Conservation (phyloP, 2,113 vertebrate genomes). For the Indicator indicator region DNA sequence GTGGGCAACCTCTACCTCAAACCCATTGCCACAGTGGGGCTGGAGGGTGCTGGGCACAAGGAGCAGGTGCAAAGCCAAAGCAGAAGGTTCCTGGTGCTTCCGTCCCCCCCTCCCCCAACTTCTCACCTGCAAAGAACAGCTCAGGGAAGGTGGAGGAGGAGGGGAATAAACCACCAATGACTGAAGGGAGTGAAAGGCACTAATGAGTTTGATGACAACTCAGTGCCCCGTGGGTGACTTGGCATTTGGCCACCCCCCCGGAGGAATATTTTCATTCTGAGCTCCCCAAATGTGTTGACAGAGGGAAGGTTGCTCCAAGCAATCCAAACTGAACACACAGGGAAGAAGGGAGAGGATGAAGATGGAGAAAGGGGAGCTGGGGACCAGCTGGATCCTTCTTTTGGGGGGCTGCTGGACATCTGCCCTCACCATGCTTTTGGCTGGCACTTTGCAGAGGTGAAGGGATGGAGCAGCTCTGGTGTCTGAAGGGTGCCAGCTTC, state of each 20-base stretch:
- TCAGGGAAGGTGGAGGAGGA: accelerated
- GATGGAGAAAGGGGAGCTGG: accelerated
- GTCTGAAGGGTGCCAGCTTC: background rate
- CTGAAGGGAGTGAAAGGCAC: background rate
- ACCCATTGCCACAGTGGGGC: background rate
- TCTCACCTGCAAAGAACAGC: background rate
- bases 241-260: background rate
- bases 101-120: accelerated
- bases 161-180: background rate
- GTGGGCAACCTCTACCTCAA: accelerated
- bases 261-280: background rate
- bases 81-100: accelerated
- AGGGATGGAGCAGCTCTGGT: background rate
- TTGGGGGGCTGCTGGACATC: background rate
- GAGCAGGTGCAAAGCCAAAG: background rate
- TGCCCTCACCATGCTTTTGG: background rate
- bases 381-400: background rate
- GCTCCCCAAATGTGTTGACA: background rate
- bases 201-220: background rate
- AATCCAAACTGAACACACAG: background rate
- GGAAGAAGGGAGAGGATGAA: background rate
- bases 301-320: accelerated
- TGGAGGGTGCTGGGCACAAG: background rate
- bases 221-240: background rate
- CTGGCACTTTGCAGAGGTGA: background rate